phyloP scores from a whole-genome alignment of 2,888 invertebrate genomes.

The Drosophila suboccidentalis region DNA sequence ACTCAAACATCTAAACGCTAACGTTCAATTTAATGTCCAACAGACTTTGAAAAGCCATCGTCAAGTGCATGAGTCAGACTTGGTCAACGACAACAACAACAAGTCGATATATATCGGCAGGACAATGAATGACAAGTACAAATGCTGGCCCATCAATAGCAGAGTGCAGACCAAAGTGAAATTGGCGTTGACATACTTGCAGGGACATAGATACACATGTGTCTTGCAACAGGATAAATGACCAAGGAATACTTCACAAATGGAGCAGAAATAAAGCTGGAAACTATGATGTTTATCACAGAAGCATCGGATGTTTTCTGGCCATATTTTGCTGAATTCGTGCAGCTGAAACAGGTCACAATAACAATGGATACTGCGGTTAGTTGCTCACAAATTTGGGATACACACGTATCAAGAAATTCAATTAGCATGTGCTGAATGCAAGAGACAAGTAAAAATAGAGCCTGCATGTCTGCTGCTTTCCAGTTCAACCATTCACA shows the following conservation, averaged over 20 bases:
- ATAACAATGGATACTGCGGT: conserved; percentile 29
- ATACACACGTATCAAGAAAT: conserved; percentile 52
- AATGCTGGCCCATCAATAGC: conserved; percentile 70
- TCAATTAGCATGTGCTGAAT: conserved; percentile 78
- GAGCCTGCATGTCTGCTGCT: conserved; percentile 1
- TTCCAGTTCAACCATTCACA: conserved; percentile 1
- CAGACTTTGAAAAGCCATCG: conserved; percentile 73
- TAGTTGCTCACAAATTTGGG: conserved; percentile 13
- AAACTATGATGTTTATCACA: conserved; percentile 52
- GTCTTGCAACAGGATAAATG: conserved; percentile 50
- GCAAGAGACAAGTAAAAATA: conserved; percentile 52
- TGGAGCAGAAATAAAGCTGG: conserved; percentile 21
- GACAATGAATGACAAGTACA: conserved; percentile 73
- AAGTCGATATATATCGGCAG: conserved; percentile 54
- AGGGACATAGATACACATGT: conserved; percentile 22
- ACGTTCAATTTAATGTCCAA: conserved; percentile 66
- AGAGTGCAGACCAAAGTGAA: conserved; percentile 45
- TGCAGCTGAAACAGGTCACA: conserved; percentile 5
- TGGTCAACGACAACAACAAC: neutral
- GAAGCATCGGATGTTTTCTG: conserved; percentile 64
- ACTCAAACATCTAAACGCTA: conserved; percentile 72
- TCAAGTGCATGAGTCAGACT: conserved; percentile 58
- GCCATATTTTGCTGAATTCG: conserved; percentile 43
- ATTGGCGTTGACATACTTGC: conserved; percentile 53
- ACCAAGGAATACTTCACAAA: conserved; percentile 40